Base-by-base conservation (phyloP, 2,113 vertebrate species). In the Mesoclemmys tuberculata region DNA sequence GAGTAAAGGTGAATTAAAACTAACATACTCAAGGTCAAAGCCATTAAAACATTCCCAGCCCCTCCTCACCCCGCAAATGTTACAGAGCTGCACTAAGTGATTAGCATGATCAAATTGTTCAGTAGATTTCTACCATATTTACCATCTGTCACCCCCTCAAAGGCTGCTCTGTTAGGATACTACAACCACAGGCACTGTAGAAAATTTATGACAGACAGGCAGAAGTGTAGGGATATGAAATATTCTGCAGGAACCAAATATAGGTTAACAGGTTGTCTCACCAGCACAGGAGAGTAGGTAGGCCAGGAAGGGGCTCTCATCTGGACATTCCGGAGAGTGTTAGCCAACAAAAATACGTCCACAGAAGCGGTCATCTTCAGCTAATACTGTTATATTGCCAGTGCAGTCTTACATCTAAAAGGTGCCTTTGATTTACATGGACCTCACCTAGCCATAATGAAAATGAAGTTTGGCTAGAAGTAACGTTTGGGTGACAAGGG, bases 111-210 rank as follows among this genome's bases (percentile, higher is more conserved):
- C 92, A 88, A 84, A 90, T 85, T 89, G 35, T 61, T 61, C 9
- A 84, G 52, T 77, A 54, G 75, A 46, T 38, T 95, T 88, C 90
- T 94, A 75, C 94, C 93, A 87, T 5, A 0, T 93, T 95, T 93
- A 22, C 94, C 86, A 75, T 41, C 82, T 83, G n/a, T 90, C 82
- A 90, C 84, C 26, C 2, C 49, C 18, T 83, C 74, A 64, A 83
- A 61, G 84, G 29, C 84, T 68, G 75, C 31, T 14, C 58, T 61
- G 13, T 13, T 46, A 78, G 54, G 54, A 88, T 56, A 56, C 48
- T 29, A 10, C 0, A 0, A 87, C 87, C 82, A 75, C 10, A 35
- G 10, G 19, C 27, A 24, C 2, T 24, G 9, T 31, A 46, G 68
- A 26, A 44, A 84, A n/a, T 48, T 29, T 24, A 77, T 4, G 48